phyloP scores from a whole-genome alignment of 2,113 vertebrate species.

The Anoura caudifer region DNA sequence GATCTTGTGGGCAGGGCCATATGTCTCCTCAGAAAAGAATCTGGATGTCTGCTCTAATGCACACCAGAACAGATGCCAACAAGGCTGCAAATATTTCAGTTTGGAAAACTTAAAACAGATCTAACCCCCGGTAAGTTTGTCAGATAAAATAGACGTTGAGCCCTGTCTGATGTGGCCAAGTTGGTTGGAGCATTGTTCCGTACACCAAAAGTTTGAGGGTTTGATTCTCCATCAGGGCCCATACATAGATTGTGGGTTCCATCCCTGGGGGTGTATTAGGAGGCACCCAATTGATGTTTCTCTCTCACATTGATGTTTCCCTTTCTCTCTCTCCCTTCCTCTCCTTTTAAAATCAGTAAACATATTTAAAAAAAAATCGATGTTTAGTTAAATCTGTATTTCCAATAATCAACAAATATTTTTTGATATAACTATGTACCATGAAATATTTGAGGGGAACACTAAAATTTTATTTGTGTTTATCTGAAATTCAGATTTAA shows the following conservation, averaged over 20 bases:
- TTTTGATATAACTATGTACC: neutral
- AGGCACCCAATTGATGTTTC: no score
- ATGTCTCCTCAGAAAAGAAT: neutral
- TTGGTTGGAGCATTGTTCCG: no score
- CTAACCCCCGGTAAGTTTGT: neutral
- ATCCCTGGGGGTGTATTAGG: no score
- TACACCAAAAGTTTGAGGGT: no score
- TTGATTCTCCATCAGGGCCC: no score
- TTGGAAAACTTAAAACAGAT: neutral
- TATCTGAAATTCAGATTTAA: slow-evolving; percentile 2
- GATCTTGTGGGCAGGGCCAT: neutral
- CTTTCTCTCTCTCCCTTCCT: no score
- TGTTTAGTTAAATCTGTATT: neutral
- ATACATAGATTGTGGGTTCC: no score
- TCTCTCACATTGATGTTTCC: no score
- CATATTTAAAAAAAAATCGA: no score
- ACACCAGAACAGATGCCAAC: neutral
- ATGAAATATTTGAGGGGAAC: neutral
- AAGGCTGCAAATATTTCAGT: neutral
- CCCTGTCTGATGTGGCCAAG: no score
- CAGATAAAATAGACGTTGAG: neutral
- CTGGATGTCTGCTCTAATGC: neutral
- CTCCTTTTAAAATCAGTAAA: no score
- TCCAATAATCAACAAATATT: neutral
- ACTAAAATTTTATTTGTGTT: neutral